Evolutionary conservation across 2,113 vertebrate genomes (phyloP).

Genomic region (Nibea coibor): DNA sequence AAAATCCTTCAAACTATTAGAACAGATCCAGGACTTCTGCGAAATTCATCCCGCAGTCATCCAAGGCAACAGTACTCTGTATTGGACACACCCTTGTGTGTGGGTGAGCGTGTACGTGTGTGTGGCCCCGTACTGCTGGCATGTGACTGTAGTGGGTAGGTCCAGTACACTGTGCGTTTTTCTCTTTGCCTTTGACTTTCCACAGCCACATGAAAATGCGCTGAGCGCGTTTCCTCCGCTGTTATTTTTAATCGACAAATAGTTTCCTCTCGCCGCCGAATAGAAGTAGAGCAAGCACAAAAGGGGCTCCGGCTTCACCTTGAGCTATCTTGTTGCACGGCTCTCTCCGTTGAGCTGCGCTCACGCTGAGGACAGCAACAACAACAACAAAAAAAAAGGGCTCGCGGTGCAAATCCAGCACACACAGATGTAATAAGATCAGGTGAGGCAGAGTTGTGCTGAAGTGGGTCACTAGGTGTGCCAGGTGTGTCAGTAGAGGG

Average conservation of each 20-base stretch:
- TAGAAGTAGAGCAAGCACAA: slow-evolving; percentile 9
- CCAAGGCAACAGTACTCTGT: slow-evolving; percentile 46
- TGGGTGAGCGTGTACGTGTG: slow-evolving; percentile 46
- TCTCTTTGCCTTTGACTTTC: slow-evolving; percentile 32
- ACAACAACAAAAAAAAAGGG: neutral
- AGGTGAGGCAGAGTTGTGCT: slow-evolving; percentile 29
- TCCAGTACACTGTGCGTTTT: slow-evolving; percentile 32
- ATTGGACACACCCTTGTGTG: slow-evolving; percentile 64
- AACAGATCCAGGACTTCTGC: slow-evolving; percentile 51
- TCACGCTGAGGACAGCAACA: neutral
- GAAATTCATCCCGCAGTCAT: slow-evolving; percentile 47
- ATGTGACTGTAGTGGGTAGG: slow-evolving; percentile 63
- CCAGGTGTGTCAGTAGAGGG: slow-evolving; percentile 58
- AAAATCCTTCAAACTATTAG: slow-evolving; percentile 30
- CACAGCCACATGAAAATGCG: slow-evolving; percentile 23
- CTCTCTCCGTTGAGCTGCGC: neutral
- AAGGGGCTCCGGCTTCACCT: slow-evolving; percentile 18
- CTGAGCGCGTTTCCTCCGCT: slow-evolving; percentile 8
- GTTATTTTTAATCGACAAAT: slow-evolving; percentile 7
- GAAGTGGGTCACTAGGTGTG: slow-evolving; percentile 66
- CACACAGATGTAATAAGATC: slow-evolving; percentile 29
- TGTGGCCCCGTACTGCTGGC: slow-evolving; percentile 57
- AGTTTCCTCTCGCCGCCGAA: slow-evolving; percentile 12
- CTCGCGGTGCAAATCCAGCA: neutral
- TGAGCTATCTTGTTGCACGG: slow-evolving; percentile 6